A percentile compares a stretch with the other conserved stretches of the same genome.
Conservation (phyloP, 2,888 invertebrate species). For the Machimus rusticus region DNA sequence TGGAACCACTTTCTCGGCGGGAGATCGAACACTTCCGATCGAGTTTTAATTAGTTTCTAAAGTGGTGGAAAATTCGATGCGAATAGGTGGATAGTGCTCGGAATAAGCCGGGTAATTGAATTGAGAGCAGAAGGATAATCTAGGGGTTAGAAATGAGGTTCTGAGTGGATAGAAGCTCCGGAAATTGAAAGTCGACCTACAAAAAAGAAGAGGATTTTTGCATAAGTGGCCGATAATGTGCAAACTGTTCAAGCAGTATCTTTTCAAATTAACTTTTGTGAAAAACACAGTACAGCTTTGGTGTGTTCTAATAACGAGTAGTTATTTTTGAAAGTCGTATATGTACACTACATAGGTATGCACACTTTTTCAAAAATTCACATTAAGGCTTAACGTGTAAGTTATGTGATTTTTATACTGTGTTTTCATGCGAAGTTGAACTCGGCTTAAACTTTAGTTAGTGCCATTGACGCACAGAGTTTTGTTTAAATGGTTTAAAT, state of each 20-base stretch:
- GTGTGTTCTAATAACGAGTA: too few species aligned
- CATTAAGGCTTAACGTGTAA: too few species aligned
- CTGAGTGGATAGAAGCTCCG: neutral
- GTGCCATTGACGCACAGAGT: too few species aligned
- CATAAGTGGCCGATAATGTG: neutral
- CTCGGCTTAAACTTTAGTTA: too few species aligned
- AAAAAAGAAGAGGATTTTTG: neutral
- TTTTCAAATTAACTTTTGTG: neutral
- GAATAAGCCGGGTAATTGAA: slow-evolving; percentile 1
- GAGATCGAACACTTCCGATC: slow-evolving; percentile 28
- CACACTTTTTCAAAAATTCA: too few species aligned
- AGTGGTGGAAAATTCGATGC: slow-evolving; percentile 31
- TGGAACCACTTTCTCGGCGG: neutral
- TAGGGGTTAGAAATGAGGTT: neutral
- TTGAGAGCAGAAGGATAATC: neutral
- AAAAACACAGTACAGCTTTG: neutral
- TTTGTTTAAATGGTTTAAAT: too few species aligned
- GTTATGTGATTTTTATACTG: too few species aligned
- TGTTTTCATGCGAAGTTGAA: too few species aligned
- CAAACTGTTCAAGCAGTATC: neutral
- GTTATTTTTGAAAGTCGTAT: too few species aligned
- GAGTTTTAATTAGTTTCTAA: slow-evolving; percentile 41
- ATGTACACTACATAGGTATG: too few species aligned
- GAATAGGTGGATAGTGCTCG: neutral
- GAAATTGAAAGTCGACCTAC: slow-evolving; percentile 25